phyloP scores from a whole-genome alignment of 1,140 invertebrate genomes.

The Heliothis virescens region DNA sequence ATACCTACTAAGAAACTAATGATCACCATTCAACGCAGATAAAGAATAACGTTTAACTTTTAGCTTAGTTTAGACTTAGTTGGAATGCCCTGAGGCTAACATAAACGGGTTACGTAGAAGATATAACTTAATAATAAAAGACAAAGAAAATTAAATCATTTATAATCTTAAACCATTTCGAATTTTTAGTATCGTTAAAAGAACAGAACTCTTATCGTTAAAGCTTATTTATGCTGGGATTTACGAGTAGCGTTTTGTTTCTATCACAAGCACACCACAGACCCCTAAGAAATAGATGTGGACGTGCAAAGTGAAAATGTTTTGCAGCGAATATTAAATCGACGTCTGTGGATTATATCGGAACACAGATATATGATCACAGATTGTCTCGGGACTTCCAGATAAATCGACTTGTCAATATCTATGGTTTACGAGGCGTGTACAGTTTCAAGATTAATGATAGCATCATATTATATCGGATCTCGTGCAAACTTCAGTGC shows the following conservation, averaged over 20 bases:
- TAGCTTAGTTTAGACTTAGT: not conserved
- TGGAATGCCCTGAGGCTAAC: not conserved
- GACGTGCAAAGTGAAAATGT: no score
- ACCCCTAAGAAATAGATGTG: not conserved
- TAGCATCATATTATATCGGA: not conserved
- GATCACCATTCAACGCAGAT: not conserved
- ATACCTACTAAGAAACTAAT: not conserved
- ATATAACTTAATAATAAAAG: not conserved
- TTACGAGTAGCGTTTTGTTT: not conserved
- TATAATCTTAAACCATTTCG: not conserved
- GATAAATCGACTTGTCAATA: constrained; percentile 21
- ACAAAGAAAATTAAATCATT: not conserved
- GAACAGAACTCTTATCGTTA: not conserved
- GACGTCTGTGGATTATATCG: not conserved
- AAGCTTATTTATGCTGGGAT: not conserved
- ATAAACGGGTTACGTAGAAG: not conserved
- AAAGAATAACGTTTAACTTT: not conserved
- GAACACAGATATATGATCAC: not conserved
- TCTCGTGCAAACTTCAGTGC: not conserved
- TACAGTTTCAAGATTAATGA: constrained; percentile 16
- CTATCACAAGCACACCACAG: not conserved
- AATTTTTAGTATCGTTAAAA: not conserved
- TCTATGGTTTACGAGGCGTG: constrained; percentile 2
- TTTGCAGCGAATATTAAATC: not conserved
- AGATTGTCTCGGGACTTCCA: constrained; percentile 6